phyloP scores from a whole-genome alignment of 2,888 invertebrate species.

The Calameuta filiformis region DNA sequence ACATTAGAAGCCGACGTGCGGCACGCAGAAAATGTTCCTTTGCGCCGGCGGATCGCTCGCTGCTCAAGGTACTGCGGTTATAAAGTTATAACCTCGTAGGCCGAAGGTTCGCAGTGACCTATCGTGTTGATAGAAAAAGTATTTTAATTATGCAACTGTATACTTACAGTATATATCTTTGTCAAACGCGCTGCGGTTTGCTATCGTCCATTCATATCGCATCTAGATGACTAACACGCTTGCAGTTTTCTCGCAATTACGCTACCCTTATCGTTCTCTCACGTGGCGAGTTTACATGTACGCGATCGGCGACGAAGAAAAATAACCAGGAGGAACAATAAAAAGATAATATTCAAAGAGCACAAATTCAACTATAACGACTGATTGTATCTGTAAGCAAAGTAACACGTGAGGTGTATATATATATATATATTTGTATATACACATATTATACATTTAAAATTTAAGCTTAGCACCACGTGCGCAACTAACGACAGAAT shows the following conservation, averaged over 20 bases:
- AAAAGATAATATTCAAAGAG: neutral
- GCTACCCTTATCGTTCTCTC: neutral
- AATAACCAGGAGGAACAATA: neutral
- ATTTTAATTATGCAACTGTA: neutral
- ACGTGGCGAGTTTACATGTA: neutral
- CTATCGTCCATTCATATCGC: neutral
- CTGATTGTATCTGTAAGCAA: neutral
- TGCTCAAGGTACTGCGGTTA: neutral
- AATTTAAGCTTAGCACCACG: neutral
- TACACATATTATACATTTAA: neutral
- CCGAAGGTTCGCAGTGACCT: neutral
- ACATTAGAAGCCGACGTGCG: neutral
- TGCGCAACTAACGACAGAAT: neutral
- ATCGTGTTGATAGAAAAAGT: neutral
- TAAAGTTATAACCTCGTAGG: neutral
- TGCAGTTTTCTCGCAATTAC: neutral
- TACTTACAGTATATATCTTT: neutral
- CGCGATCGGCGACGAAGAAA: neutral
- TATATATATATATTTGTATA: neutral
- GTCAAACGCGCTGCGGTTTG: neutral
- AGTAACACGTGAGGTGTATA: neutral
- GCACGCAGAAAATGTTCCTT: neutral
- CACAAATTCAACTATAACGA: neutral
- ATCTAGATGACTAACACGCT: neutral
- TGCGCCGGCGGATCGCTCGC: neutral